Percentiles rank a stretch among this genome's conserved stretches.
Conservation (phyloP, 2,888 invertebrate genomes). For the Lithosia quadra region DNA sequence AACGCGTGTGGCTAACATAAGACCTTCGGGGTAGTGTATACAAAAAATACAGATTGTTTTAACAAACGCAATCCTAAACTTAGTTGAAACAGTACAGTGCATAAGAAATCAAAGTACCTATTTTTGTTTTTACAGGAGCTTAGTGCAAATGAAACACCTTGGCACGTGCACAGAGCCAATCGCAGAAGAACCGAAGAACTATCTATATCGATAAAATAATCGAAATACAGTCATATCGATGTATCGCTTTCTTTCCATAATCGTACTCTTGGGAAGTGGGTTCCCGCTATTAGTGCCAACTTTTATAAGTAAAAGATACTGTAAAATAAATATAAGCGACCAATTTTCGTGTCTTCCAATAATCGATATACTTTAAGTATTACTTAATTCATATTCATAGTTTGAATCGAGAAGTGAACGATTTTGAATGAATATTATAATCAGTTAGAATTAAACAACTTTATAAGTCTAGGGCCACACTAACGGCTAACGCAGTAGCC, state of each 20-base stretch:
- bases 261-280: constrained; percentile 52
- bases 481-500: too few species aligned
- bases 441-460: background rate
- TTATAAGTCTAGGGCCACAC: background rate
- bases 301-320: constrained; percentile 53
- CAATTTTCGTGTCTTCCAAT: constrained; percentile 65
- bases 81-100: too few species aligned
- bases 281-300: constrained; percentile 76
- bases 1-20: too few species aligned
- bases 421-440: constrained; percentile 8
- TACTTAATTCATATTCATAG: constrained; percentile 33
- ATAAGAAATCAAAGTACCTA: background rate
- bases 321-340: constrained; percentile 57
- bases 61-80: background rate
- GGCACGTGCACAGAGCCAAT: constrained; percentile 95
- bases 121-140: constrained; percentile 79
- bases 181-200: constrained; percentile 94
- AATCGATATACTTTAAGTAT: constrained; percentile 48
- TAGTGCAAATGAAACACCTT: constrained; percentile 92
- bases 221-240: constrained; percentile 60
- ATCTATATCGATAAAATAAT: constrained; percentile 89
- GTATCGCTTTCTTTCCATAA: constrained; percentile 64
- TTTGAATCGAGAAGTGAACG: constrained; percentile 27
- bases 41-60: background rate
- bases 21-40: background rate